phyloP scores from a whole-genome alignment of 2,888 invertebrate species.

The Entomobrya multifasciata region DNA sequence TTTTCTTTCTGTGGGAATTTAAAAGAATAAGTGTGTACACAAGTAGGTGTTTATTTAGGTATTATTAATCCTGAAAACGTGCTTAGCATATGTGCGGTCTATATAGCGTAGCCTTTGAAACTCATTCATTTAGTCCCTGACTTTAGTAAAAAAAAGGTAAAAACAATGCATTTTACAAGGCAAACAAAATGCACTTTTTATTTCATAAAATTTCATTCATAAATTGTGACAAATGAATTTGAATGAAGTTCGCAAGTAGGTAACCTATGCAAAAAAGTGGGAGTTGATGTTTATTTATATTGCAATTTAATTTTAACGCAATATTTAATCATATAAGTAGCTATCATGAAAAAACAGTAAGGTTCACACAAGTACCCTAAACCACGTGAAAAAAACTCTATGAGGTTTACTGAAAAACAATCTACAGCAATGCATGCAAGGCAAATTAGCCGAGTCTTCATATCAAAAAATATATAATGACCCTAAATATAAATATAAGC shows the following conservation, averaged over 20 bases:
- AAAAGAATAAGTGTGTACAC: background rate
- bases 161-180: too few relatives aligned
- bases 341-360: constrained; percentile 39
- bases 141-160: too few relatives aligned
- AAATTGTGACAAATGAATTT: constrained; percentile 18
- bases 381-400: background rate
- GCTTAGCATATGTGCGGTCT: background rate
- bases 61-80: too few relatives aligned
- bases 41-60: background rate
- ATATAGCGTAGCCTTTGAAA: too few relatives aligned
- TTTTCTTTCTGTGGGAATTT: constrained; percentile 46
- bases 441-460: background rate
- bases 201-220: constrained; percentile 6
- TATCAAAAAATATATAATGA: constrained; percentile 4
- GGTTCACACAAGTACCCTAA: constrained; percentile 29
- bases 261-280: constrained; percentile 6
- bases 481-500: too few relatives aligned
- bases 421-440: too few relatives aligned
- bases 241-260: background rate
- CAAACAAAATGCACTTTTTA: too few relatives aligned
- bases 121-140: too few relatives aligned
- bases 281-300: constrained; percentile 41
- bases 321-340: constrained; percentile 54
- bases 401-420: too few relatives aligned
- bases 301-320: constrained; percentile 49